Evolutionary conservation across 35 echinoderm and acorn worm genomes (phyloP).

Genomic region (Apostichopus californicus): DNA sequence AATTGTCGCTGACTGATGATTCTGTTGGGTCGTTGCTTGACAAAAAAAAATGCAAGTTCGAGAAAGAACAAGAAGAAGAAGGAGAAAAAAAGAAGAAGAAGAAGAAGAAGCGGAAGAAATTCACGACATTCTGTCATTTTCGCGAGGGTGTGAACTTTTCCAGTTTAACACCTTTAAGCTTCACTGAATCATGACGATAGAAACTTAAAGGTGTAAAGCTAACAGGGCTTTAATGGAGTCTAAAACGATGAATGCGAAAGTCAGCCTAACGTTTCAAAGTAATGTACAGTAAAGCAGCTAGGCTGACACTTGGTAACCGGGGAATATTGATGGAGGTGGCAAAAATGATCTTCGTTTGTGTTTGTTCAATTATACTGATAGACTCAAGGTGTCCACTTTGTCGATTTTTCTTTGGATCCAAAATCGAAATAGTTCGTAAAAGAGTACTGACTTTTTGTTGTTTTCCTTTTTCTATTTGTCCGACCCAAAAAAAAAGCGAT

Average conservation of each 20-base stretch:
- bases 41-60: not conserved
- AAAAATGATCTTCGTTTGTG: constrained; percentile 45
- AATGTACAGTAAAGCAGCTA: constrained; percentile 4
- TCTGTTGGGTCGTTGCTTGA: not conserved
- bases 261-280: constrained; percentile 42
- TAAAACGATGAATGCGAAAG: constrained; percentile 17
- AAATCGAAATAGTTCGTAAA: not conserved
- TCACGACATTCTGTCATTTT: constrained; percentile 54
- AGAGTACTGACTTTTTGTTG: not conserved
- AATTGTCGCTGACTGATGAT: constrained; percentile 25
- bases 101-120: not conserved
- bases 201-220: constrained; percentile 40
- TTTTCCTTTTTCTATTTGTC: not conserved
- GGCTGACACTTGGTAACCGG: constrained; percentile 39
- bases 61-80: not conserved
- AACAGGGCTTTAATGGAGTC: constrained; percentile 50
- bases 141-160: constrained; percentile 52
- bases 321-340: constrained; percentile 51
- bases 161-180: constrained; percentile 60
- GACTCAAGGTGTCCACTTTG: constrained; percentile 36
- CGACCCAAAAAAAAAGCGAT: not conserved
- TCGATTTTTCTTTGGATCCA: not conserved
- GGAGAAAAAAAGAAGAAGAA: not conserved
- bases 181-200: constrained; percentile 48
- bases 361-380: constrained; percentile 59